Percentiles rank a stretch among this genome's conserved stretches.
phyloP scores from a whole-genome alignment of 2,113 vertebrate species.

The Myiozetetes cayanensis region DNA sequence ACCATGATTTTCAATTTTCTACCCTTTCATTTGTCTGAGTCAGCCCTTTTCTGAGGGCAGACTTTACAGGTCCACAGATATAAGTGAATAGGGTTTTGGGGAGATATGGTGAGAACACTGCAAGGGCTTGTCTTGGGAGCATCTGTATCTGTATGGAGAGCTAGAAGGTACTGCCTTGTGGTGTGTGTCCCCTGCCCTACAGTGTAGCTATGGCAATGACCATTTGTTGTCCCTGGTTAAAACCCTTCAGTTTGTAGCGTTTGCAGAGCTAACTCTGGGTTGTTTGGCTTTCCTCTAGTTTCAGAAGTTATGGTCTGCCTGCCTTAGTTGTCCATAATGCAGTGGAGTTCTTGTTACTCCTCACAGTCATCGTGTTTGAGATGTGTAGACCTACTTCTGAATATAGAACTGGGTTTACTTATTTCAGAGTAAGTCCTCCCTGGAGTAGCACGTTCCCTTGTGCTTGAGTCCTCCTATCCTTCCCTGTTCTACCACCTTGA shows the following conservation, averaged over 20 bases:
- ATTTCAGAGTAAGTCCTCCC: fast-evolving
- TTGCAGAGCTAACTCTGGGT: neutral
- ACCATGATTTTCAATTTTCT: neutral
- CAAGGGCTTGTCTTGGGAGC: neutral
- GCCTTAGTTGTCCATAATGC: neutral
- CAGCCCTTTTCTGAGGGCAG: neutral
- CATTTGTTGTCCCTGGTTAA: neutral
- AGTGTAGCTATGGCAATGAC: neutral
- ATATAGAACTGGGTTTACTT: neutral
- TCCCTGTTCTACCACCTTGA: fast-evolving
- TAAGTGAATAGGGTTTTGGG: neutral
- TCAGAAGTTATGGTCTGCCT: neutral
- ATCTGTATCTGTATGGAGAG: neutral
- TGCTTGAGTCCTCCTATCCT: neutral
- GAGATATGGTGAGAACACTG: neutral
- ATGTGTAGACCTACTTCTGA: neutral
- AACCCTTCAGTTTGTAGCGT: neutral
- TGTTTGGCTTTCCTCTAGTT: neutral
- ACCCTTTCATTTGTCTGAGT: neutral
- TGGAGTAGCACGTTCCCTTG: neutral
- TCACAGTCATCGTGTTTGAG: fast-evolving
- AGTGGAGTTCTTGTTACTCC: neutral
- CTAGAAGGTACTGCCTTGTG: neutral
- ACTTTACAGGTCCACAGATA: fast-evolving
- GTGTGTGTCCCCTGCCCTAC: fast-evolving